phyloP scores from a whole-genome alignment of 1,140 invertebrate species.

The Calliphora vicina region DNA sequence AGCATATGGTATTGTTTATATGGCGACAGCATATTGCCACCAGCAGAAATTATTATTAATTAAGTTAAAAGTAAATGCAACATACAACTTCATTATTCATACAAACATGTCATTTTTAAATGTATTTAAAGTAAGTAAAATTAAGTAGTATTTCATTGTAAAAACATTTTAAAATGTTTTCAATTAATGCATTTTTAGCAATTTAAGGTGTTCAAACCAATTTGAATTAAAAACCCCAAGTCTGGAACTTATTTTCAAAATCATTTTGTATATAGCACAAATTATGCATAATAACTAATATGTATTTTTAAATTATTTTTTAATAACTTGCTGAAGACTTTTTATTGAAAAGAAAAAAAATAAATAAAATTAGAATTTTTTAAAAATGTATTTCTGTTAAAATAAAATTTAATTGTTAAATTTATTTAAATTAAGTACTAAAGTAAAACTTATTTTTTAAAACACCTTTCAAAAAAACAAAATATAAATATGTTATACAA shows the following conservation, averaged over 20 bases:
- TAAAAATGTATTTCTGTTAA: background rate
- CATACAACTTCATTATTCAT: background rate
- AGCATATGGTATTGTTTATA: constrained; percentile 77
- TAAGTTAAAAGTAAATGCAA: background rate
- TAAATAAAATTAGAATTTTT: background rate
- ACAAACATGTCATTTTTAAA: background rate
- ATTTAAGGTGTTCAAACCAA: background rate
- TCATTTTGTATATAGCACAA: background rate
- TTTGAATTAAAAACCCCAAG: background rate
- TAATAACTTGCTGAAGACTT: background rate
- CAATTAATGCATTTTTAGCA: constrained; percentile 29
- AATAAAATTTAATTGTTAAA: constrained; percentile 8
- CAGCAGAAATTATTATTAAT: constrained; percentile 64
- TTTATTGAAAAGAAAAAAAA: too few relatives aligned
- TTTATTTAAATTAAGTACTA: constrained; percentile 30
- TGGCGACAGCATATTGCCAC: constrained; percentile 65
- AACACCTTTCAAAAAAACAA: background rate
- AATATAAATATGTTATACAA: background rate
- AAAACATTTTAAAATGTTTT: background rate
- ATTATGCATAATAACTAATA: background rate
- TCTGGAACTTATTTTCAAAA: constrained; percentile 27
- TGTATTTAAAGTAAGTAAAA: background rate
- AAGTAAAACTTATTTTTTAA: background rate
- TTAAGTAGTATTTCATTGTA: constrained; percentile 1
- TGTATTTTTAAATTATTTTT: background rate